Conservation (phyloP, 2,113 vertebrate genomes). For the Phocoena sinus region DNA sequence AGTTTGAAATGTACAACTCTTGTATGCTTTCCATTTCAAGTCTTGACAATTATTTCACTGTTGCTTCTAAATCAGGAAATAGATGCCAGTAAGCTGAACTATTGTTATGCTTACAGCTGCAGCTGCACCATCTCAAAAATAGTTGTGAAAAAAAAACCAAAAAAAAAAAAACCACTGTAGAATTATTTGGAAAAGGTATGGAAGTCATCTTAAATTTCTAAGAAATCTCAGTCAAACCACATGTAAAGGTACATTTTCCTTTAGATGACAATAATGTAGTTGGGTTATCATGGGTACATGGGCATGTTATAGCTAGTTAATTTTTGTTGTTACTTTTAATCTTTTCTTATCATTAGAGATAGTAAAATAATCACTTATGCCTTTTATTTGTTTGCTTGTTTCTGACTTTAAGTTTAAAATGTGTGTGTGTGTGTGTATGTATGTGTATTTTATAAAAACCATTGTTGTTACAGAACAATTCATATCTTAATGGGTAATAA, state of each 20-base stretch:
- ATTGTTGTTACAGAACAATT: not conserved
- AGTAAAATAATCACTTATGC: not conserved
- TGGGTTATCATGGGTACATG: conserved; percentile 24
- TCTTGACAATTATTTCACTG: conserved; percentile 50
- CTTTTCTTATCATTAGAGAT: not conserved
- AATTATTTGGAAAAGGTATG: conserved; percentile 21
- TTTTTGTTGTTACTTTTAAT: not conserved
- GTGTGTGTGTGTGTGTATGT: not conserved
- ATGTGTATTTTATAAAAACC: not conserved
- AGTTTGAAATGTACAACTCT: not conserved
- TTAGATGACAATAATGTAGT: not conserved
- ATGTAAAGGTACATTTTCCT: not conserved
- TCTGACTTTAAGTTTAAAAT: not conserved
- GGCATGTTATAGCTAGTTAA: not conserved
- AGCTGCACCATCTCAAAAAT: conserved; percentile 29
- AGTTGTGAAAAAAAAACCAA: conserved; percentile 4
- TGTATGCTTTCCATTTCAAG: conserved; percentile 24
- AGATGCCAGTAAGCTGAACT: conserved; percentile 39
- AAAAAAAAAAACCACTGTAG: not conserved
- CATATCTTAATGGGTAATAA: not conserved
- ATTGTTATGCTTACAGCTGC: conserved; percentile 56
- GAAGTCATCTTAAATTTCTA: conserved; percentile 42
- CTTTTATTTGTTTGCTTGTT: not conserved
- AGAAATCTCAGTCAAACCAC: conserved; percentile 24
- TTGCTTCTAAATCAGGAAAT: conserved; percentile 45